A percentile compares a stretch with the other conserved stretches of the same genome.
Conservation (phyloP, 2,888 invertebrate genomes). For the Amiota mariae region DNA sequence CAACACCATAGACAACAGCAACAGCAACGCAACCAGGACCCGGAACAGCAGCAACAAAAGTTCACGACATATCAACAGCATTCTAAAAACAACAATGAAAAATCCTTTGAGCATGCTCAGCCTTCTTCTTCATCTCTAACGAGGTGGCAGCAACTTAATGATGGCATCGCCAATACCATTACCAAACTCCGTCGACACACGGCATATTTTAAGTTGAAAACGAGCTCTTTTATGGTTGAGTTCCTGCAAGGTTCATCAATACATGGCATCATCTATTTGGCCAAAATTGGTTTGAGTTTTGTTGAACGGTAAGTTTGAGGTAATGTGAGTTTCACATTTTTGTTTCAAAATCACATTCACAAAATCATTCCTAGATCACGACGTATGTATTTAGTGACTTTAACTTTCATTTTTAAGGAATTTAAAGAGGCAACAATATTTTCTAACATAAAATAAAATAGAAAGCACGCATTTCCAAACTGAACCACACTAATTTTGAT, state of each 20-base stretch:
- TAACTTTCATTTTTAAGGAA: no score
- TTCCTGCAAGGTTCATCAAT: constrained; percentile 71
- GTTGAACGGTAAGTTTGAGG: constrained; percentile 67
- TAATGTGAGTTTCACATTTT: no score
- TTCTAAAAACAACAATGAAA: not conserved
- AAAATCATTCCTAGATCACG: no score
- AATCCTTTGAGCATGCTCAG: constrained; percentile 17
- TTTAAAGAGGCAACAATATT: no score
- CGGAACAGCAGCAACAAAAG: constrained; percentile 7
- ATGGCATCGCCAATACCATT: no score
- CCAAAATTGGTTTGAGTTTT: constrained; percentile 69
- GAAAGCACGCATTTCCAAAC: no score
- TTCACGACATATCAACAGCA: constrained; percentile 7
- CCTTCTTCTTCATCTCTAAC: not conserved
- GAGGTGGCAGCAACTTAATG: not conserved
- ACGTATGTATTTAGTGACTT: no score
- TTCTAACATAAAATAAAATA: no score
- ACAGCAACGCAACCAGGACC: not conserved
- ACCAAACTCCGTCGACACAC: not conserved
- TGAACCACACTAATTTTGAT: no score
- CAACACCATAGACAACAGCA: not conserved
- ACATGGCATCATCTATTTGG: constrained; percentile 72
- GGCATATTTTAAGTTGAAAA: constrained; percentile 47
- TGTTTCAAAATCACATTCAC: no score
- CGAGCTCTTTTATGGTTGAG: constrained; percentile 68